Evolutionary conservation across 2,888 invertebrate species (phyloP), one percentile per base, ranked within the genome.

Genomic region (Aspidiotus destructor): DNA sequence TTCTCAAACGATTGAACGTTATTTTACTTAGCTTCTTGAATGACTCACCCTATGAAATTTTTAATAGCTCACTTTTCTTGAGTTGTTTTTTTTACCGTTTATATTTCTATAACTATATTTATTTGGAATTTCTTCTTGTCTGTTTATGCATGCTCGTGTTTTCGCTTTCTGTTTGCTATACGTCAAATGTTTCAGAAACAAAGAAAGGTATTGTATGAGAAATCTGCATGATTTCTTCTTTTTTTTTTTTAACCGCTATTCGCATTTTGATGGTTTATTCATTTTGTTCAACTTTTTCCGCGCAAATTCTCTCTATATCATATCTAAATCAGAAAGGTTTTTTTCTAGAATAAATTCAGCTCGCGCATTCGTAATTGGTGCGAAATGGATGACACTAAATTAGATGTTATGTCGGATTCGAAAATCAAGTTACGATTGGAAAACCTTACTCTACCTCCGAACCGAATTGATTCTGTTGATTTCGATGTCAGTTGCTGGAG

Each of bases 301-400:
- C 28, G 28, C 1, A 28, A 28, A 28, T 3, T 28, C 5, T 28
- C 28, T 28, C 28, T 3, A 28, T 28, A 28, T 28, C 28, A 28
- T 28, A 28, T 28, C 28, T 28, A 28, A 28, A 28, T 28, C 1
- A 28, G 28, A 28, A 28, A 28, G 28, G 1, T 28, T 28, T 1
- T 57, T 57, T 57, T 54, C 3, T 58, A 71, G 71, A 71, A 71
- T 63, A 71, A 71, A 60, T 71, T 71, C 60, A 71, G 58, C 16
- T 68, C 71, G 3, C 69, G 71, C 44, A 70, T 70, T 54, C 84
- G 89, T 73, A 90, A 87, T 17, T 92, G 89, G 89, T 82, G 85
- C 60, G 86, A 89, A 75, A 84, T 86, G 8, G 70, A 72, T 41
- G 71, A 72, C 65, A 72, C 72, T 10, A 71, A 71, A 42, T 69